A percentile compares a stretch with the other conserved stretches of the same genome.
These are phyloP conservation scores for Dipodomys stephensi DNA, from an alignment of 2,113 vertebrate genomes.

Conservation along the genomic window DNA sequence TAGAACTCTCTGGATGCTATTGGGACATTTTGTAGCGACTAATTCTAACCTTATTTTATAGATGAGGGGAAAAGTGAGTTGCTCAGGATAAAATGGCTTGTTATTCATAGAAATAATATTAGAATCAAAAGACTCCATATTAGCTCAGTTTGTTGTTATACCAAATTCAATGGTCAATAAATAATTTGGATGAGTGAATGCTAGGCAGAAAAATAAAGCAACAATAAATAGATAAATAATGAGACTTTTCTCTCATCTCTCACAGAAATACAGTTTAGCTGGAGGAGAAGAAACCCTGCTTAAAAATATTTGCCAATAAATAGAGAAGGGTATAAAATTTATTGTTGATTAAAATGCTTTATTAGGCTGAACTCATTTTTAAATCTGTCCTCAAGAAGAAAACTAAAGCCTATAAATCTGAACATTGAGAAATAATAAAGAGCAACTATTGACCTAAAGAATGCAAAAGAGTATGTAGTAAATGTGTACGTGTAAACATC, in stretches of 20 bases:
- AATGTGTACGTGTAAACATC: slow-evolving; percentile 51
- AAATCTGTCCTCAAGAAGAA: slow-evolving; percentile 67
- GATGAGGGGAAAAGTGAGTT: slow-evolving; percentile 47
- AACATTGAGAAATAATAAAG: slow-evolving; percentile 67
- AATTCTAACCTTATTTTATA: slow-evolving; percentile 25
- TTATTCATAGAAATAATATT: slow-evolving; percentile 25
- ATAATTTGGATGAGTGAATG: slow-evolving; percentile 33
- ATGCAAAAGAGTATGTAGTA: slow-evolving; percentile 48
- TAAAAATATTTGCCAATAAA: slow-evolving; percentile 61
- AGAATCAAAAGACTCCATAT: neutral
- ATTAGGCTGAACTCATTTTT: slow-evolving; percentile 62
- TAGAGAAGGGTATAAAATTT: slow-evolving; percentile 66
- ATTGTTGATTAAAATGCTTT: slow-evolving; percentile 72
- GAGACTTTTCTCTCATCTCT: neutral
- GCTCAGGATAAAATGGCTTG: slow-evolving; percentile 36
- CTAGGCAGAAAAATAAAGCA: slow-evolving; percentile 2
- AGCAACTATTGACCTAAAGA: slow-evolving; percentile 60
- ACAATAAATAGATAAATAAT: slow-evolving; percentile 51
- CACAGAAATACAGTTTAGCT: slow-evolving; percentile 51
- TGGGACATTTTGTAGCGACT: slow-evolving; percentile 6
- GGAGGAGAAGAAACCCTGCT: slow-evolving; percentile 47
- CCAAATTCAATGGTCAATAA: slow-evolving; percentile 49
- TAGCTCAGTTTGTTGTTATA: neutral
- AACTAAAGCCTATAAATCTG: slow-evolving; percentile 58
- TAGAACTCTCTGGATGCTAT: neutral